phyloP scores from a whole-genome alignment of 2,888 invertebrate genomes.

The Apotomis betuletana region DNA sequence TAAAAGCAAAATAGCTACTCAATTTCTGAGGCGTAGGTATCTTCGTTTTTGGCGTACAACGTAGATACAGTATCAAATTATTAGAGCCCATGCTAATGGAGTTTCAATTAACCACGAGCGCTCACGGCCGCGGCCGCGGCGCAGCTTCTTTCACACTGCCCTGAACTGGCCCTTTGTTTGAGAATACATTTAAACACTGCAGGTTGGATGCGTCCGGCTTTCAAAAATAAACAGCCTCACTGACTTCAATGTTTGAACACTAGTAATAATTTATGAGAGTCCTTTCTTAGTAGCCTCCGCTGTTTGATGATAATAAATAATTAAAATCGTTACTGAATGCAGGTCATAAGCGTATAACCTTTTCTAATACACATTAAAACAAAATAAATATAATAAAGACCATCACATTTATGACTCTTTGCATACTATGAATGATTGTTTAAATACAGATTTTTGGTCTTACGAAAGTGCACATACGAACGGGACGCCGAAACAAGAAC shows the following conservation, averaged over 20 bases:
- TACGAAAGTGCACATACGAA: too few relatives aligned
- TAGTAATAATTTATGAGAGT: conserved; percentile 69
- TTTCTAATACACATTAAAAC: neutral
- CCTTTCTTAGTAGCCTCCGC: conserved; percentile 53
- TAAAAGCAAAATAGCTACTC: too few relatives aligned
- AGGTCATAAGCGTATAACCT: neutral
- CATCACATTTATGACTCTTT: too few relatives aligned
- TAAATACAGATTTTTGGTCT: too few relatives aligned
- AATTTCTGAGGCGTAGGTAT: too few relatives aligned
- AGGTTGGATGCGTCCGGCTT: conserved; percentile 68
- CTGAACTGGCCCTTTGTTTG: conserved; percentile 75
- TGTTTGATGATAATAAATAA: conserved; percentile 35
- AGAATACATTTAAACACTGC: conserved; percentile 78
- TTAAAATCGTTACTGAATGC: conserved; percentile 13
- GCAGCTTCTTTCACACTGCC: conserved; percentile 71
- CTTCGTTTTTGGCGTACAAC: neutral
- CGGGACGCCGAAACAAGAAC: too few relatives aligned
- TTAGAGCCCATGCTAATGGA: conserved; percentile 50
- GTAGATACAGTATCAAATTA: conserved; percentile 60
- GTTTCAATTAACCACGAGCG: conserved; percentile 71
- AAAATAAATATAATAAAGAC: too few relatives aligned
- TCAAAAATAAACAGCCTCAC: conserved; percentile 62
- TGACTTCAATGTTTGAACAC: conserved; percentile 68
- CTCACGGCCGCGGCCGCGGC: conserved; percentile 64
- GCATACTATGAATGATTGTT: too few relatives aligned